phyloP scores from a whole-genome alignment of 2,797 vertebrate genomes.

The Chiroxiphia lanceolata region DNA sequence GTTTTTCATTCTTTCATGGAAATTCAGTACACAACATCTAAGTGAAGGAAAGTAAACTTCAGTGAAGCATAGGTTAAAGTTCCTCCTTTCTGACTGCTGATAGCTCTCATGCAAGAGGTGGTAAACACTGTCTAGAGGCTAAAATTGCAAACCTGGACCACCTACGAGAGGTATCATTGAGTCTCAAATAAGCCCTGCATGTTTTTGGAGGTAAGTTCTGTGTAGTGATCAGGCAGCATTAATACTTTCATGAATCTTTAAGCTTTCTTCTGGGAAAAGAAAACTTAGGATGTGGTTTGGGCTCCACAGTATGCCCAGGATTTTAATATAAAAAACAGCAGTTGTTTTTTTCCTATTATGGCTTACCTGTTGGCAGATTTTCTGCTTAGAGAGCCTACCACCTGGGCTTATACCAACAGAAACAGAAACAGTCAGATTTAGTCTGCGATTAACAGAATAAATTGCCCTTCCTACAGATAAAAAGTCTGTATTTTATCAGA shows the following conservation, averaged over 20 bases:
- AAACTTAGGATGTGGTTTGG: neutral
- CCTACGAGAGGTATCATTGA: neutral
- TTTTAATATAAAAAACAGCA: conserved; percentile 28
- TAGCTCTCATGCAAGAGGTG: neutral
- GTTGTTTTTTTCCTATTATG: conserved; percentile 13
- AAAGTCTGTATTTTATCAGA: neutral
- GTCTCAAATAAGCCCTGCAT: neutral
- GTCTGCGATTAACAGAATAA: conserved; percentile 1
- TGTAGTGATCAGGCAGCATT: neutral
- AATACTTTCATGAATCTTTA: neutral
- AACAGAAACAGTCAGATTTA: conserved; percentile 10
- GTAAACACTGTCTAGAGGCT: neutral
- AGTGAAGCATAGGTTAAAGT: neutral
- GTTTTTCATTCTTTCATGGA: neutral
- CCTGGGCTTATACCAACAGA: neutral
- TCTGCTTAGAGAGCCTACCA: neutral
- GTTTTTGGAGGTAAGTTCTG: neutral
- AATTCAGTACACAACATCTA: neutral
- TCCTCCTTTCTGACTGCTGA: neutral
- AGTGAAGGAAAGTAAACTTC: neutral
- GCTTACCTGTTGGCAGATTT: conserved; percentile 11
- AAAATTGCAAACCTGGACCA: neutral
- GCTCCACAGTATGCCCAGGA: neutral
- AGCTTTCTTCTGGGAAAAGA: neutral
- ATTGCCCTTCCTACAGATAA: neutral